These are phyloP conservation scores for Apis florea DNA, from an alignment of 1,140 invertebrate species.

Conservation along the genomic window DNA sequence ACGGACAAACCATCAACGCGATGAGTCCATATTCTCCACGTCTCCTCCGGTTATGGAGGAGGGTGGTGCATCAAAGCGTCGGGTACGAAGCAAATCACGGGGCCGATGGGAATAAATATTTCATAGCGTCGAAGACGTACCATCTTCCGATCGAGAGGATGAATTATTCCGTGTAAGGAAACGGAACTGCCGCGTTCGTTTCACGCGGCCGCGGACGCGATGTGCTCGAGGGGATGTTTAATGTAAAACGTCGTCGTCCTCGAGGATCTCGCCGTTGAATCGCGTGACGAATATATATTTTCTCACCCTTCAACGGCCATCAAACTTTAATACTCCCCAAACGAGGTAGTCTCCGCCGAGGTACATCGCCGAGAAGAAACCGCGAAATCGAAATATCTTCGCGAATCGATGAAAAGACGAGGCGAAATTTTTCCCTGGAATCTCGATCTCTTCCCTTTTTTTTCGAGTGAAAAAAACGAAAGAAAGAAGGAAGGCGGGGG, in stretches of 20 bases:
- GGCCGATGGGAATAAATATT: constrained; percentile 43
- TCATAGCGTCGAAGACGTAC: constrained; percentile 31
- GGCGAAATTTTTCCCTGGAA: too few species aligned
- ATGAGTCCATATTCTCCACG: not conserved
- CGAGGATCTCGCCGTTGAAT: not conserved
- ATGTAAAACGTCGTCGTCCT: not conserved
- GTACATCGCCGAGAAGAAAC: not conserved
- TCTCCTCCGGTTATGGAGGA: not conserved
- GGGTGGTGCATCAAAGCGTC: not conserved
- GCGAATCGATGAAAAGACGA: too few species aligned
- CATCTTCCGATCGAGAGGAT: constrained; percentile 1
- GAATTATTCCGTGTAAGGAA: constrained; percentile 39
- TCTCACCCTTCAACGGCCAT: not conserved
- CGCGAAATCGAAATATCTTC: too few species aligned
- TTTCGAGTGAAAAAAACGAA: too few species aligned
- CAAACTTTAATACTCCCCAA: not conserved
- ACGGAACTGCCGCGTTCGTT: not conserved
- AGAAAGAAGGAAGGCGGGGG: too few species aligned
- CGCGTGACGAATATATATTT: not conserved
- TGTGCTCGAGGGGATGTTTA: constrained; percentile 20
- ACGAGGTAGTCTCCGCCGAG: not conserved
- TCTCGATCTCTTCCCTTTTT: too few species aligned
- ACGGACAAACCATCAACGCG: constrained; percentile 15
- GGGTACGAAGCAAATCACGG: constrained; percentile 21
- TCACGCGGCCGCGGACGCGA: not conserved